A percentile compares a stretch with the other conserved stretches of the same genome.
Conservation (phyloP, 1,140 invertebrate species). For the Calephelis nemesis region DNA sequence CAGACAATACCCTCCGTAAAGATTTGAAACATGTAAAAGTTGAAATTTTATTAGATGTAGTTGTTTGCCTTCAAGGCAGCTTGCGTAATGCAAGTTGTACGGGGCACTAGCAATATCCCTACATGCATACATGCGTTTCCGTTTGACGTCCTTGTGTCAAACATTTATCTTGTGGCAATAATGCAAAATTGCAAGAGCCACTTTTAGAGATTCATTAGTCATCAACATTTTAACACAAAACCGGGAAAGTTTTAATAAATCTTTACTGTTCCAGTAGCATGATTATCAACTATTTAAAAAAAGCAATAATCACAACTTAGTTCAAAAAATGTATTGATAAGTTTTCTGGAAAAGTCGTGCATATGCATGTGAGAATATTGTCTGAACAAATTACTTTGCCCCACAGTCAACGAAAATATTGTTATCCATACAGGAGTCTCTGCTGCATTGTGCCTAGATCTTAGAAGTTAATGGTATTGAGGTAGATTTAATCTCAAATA, state of each 20-base stretch:
- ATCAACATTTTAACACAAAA: no score
- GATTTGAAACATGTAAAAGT: constrained; percentile 69
- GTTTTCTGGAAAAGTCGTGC: neutral
- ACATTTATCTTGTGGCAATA: neutral
- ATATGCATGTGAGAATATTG: constrained; percentile 36
- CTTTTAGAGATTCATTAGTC: no score
- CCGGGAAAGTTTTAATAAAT: no score
- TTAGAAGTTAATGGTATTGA: constrained; percentile 79
- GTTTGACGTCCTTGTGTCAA: neutral
- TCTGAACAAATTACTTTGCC: constrained; percentile 58
- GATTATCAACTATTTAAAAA: no score
- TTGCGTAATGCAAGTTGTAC: constrained; percentile 53
- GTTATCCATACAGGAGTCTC: constrained; percentile 79
- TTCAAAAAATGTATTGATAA: no score
- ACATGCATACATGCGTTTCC: constrained; percentile 29
- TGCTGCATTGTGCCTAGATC: constrained; percentile 80
- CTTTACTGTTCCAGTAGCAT: no score
- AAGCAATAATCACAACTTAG: no score
- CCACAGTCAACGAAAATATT: constrained; percentile 78
- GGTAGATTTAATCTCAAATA: constrained; percentile 79
- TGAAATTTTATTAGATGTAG: constrained; percentile 76
- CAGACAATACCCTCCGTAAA: constrained; percentile 78
- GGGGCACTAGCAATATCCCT: constrained; percentile 54
- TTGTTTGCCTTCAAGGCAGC: constrained; percentile 66
- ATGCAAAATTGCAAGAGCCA: no score